Evolutionary conservation across 2,888 invertebrate species (phyloP), one percentile per base, ranked within the genome.

Genomic region (Abrostola triplasia): DNA sequence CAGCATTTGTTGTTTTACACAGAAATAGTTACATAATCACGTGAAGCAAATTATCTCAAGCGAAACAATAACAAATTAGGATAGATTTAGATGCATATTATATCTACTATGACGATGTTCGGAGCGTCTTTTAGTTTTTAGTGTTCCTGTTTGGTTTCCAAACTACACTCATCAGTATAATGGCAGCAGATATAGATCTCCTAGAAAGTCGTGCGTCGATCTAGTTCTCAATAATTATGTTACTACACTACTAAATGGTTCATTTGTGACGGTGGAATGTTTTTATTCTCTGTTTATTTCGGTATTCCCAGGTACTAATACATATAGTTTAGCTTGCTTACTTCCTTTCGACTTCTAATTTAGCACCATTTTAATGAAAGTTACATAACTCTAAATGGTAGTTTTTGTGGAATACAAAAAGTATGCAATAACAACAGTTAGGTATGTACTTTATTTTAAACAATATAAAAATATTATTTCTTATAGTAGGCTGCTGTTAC

Each of bases 381-480:
- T 87, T 86, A 88, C 70, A 77, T 73, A 74, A 73, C 49, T 68
- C 55, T 64, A 73, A n/a, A 56, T 64, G 64, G 59, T 61, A 59
- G 44, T 57, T 47, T 58, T 61, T 69, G 88, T 88, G 87, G 88
- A 88, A 89, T 91, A 91, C 87, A 90, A 92, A 91, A 89, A 85
- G 84, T 90, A 87, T 86, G 83, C 79, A 81, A 87, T 85, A 84
- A 89, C 88, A 92, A 93, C 92, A 90, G 88, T 90, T 86, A 80
- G 75, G 81, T 81, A 89, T 90, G 92, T 91, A 92, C 87, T 93
- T 92, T 90, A 92, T 91, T 93, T 91, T 88, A 90, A 90, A 92
- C 90, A 88, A 92, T 94, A 93, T 90, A 93, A 93, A 94, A 94
- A 93, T 93, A 93, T 91, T 80, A 88, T 90, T 90, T 91, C 89